Conservation (phyloP, 2,113 vertebrate genomes). For the Circaetus gallicus region DNA sequence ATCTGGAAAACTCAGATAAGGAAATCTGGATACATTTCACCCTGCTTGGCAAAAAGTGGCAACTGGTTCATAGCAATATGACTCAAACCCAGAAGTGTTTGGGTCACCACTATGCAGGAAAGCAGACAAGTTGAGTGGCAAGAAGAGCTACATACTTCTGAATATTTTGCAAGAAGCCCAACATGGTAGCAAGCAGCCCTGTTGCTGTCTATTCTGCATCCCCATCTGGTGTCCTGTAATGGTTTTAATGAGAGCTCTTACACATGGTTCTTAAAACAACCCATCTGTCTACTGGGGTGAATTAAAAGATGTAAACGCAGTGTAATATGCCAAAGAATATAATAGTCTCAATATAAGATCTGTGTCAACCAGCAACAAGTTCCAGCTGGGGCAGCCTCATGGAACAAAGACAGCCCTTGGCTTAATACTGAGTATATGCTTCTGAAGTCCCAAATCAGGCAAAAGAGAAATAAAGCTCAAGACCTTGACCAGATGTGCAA, state of each 20-base stretch:
- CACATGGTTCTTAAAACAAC: conserved; percentile 57
- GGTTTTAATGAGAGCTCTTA: conserved; percentile 61
- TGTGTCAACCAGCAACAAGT: conserved; percentile 67
- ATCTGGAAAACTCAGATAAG: background rate
- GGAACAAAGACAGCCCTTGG: conserved; percentile 71
- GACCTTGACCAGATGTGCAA: conserved; percentile 64
- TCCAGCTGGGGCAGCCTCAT: conserved; percentile 71
- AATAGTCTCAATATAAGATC: conserved; percentile 67
- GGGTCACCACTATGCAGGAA: background rate
- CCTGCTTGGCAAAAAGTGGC: background rate
- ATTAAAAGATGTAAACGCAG: conserved; percentile 73
- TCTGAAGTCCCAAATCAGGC: conserved; percentile 57
- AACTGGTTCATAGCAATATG: background rate
- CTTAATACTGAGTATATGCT: conserved; percentile 41
- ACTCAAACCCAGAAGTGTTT: background rate
- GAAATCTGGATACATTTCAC: background rate
- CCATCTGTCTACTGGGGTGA: conserved; percentile 64
- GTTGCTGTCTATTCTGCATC: conserved; percentile 35
- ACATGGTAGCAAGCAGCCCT: conserved; percentile 53
- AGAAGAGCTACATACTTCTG: background rate
- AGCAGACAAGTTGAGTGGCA: background rate
- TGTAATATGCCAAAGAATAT: conserved; percentile 73
- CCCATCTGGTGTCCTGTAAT: conserved; percentile 58
- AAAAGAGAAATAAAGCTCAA: conserved; percentile 62
- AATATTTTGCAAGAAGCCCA: background rate